Percentiles rank a stretch among this genome's conserved stretches.
These are phyloP conservation scores for Regulus satrapa DNA, from an alignment of 2,113 vertebrate genomes.

Conservation along the genomic window DNA sequence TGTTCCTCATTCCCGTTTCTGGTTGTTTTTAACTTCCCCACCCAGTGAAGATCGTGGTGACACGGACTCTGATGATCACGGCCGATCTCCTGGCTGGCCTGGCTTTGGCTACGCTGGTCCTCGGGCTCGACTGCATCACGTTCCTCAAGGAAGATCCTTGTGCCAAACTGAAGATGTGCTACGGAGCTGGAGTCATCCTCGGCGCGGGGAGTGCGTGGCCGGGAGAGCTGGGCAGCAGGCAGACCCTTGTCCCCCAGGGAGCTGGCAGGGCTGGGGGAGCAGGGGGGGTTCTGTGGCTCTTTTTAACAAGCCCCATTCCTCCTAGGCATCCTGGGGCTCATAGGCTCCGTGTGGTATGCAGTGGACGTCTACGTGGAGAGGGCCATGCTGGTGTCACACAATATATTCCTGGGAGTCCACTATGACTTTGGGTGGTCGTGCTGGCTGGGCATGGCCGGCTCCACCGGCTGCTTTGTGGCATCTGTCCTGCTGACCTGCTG, in stretches of 20 bases:
- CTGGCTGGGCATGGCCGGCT: conserved; percentile 75
- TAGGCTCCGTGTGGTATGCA: conserved; percentile 71
- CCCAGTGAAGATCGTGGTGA: conserved; percentile 71
- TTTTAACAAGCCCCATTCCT: background rate
- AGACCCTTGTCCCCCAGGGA: background rate
- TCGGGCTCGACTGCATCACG: conserved; percentile 64
- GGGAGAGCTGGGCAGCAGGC: background rate
- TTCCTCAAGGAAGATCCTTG: conserved; percentile 63
- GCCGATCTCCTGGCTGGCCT: conserved; percentile 67
- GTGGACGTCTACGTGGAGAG: conserved; percentile 71
- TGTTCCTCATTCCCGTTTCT: background rate
- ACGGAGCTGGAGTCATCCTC: conserved; percentile 40
- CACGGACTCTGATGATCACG: conserved; percentile 67
- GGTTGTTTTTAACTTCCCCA: background rate
- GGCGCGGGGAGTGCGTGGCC: conserved; percentile 50
- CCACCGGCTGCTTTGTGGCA: conserved; percentile 35
- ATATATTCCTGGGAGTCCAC: conserved; percentile 69
- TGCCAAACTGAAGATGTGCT: conserved; percentile 64
- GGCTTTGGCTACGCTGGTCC: conserved; percentile 44
- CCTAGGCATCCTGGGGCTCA: conserved; percentile 67
- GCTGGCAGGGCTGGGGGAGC: background rate
- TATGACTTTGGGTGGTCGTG: conserved; percentile 76
- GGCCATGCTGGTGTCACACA: conserved; percentile 42
- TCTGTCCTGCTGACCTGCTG: conserved; percentile 66
- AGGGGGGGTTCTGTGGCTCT: accelerated